Base-by-base conservation (phyloP, 2,888 invertebrate genomes). In the Temnothorax rugatulus region DNA sequence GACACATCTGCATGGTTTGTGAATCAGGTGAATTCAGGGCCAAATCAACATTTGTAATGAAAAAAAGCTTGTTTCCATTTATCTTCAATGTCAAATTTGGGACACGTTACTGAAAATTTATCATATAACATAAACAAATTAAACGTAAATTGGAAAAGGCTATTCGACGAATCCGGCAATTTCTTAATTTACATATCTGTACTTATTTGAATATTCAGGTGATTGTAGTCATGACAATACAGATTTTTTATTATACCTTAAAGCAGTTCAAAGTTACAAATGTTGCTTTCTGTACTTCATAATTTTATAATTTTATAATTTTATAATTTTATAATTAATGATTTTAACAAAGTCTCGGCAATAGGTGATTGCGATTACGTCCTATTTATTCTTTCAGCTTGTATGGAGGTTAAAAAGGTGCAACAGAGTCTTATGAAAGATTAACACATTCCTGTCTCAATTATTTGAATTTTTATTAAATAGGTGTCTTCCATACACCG, bases 21-120 rank as follows among this genome's bases (percentile, higher is more conserved):
- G 93, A 94, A 93, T 94, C 94, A 94, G 94, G 94, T 94, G 94
- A 94, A 94, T 94, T 94, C 94, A 93, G 94, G 94, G 93, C 93
- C 93, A 93, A 94, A 94, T 94, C 93, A 94, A 93, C 93, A 93
- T 93, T 94, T 93, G 90, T 93, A 93, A 93, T 91, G 79, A 81
- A 86, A 84, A 84, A 74, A 86, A 85, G 66, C 81, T 86, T 68
- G 21, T 52, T 87, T 85, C 79, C 83, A 68, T 85, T 83, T 73
- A 69, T 83, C 85, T 89, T 63, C 64, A 86, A 75, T 86, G 47
- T 25, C 50, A 61, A 64, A 79, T 64, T 64, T 54, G 84, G 82
- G 76, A 84, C 59, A 50, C 85, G 66, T 75, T 59, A 83, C 54
- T 73, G 44, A 83, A 63, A 69, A 85, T 71, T 47, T 82, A 77